A percentile compares a stretch with the other conserved stretches of the same genome.
Evolutionary conservation across 1,140 invertebrate genomes (phyloP).

Genomic region (Aradophagus sp.): DNA sequence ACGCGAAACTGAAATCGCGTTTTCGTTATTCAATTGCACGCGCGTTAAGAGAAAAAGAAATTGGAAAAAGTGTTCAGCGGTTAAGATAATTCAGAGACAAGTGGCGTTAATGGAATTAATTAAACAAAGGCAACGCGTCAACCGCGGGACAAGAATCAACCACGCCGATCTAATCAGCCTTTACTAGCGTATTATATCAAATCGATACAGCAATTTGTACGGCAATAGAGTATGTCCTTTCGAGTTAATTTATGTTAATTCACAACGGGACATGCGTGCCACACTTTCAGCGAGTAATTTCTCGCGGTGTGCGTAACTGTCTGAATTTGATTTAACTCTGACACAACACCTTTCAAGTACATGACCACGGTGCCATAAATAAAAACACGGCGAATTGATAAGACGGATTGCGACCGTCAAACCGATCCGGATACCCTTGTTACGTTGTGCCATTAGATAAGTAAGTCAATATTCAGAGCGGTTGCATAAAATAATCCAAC

Average conservation of each 20-base stretch:
- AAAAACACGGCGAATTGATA: constrained; percentile 33
- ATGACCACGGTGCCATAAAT: constrained; percentile 25
- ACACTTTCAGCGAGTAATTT: constrained; percentile 43
- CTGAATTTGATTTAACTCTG: constrained; percentile 41
- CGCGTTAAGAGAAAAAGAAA: too few species aligned
- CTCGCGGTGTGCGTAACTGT: constrained; percentile 21
- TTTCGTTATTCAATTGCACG: neutral
- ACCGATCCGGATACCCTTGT: constrained; percentile 9
- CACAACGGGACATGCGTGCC: constrained; percentile 34
- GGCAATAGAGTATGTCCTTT: constrained; percentile 48
- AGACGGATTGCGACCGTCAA: constrained; percentile 20
- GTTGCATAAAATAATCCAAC: neutral
- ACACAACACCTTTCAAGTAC: constrained; percentile 20
- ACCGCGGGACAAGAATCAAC: constrained; percentile 6
- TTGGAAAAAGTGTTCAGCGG: neutral
- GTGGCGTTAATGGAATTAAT: constrained; percentile 16
- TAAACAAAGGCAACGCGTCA: constrained; percentile 23
- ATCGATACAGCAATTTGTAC: constrained; percentile 50
- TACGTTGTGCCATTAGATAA: constrained; percentile 27
- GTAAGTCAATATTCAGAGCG: neutral
- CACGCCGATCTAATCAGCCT: constrained; percentile 21
- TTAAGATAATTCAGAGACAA: constrained; percentile 10
- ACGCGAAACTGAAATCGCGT: constrained; percentile 4
- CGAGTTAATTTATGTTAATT: constrained; percentile 54
- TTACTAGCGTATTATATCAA: constrained; percentile 31